phyloP scores from a whole-genome alignment of 2,888 invertebrate genomes.

The Ormyrus nitidulus region DNA sequence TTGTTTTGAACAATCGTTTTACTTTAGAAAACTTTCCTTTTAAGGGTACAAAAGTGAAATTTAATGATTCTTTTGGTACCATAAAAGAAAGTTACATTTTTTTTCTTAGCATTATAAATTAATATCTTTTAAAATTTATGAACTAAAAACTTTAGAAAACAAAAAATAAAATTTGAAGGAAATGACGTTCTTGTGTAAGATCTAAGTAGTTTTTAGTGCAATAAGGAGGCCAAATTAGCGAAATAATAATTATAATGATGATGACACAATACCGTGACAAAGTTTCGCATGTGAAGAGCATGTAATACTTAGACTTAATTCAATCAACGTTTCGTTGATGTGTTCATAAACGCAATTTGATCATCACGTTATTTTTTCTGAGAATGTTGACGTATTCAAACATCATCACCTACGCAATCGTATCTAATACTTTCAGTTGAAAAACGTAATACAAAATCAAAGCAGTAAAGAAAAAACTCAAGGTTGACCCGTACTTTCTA shows the following conservation, averaged over 20 bases:
- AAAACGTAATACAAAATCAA: slow-evolving; percentile 13
- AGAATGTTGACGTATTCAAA: not conserved
- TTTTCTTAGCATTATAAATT: not conserved
- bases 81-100: not conserved
- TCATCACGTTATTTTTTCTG: too few relatives aligned
- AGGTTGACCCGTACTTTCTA: slow-evolving; percentile 71
- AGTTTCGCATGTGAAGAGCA: not conserved
- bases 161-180: not conserved
- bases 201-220: slow-evolving; percentile 5
- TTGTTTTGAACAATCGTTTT: too few relatives aligned
- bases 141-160: not conserved
- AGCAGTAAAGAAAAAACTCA: slow-evolving; percentile 62
- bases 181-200: slow-evolving; percentile 15
- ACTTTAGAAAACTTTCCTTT: too few relatives aligned
- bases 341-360: not conserved
- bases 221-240: slow-evolving; percentile 23
- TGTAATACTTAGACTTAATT: not conserved
- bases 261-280: not conserved
- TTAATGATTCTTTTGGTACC: too few relatives aligned
- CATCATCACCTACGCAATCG: not conserved
- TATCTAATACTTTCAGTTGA: not conserved
- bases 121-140: too few relatives aligned
- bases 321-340: not conserved
- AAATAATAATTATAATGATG: slow-evolving; percentile 7
- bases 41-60: too few relatives aligned